phyloP scores from a whole-genome alignment of 2,113 vertebrate genomes.

The Thamnophis sirtalis region DNA sequence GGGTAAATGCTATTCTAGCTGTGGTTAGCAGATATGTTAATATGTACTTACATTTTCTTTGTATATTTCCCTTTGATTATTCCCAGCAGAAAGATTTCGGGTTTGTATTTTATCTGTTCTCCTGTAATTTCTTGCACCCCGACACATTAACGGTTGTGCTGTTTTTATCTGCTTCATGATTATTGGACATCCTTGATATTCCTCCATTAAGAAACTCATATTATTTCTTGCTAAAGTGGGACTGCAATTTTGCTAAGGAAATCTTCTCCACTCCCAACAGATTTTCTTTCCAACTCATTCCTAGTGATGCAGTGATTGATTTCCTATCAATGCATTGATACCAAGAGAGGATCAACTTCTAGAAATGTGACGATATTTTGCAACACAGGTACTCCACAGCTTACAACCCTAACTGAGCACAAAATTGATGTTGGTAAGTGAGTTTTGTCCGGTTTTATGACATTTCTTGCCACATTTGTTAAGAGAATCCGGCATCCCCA shows the following conservation, averaged over 20 bases:
- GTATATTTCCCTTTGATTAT: too few relatives aligned
- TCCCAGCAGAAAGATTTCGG: too few relatives aligned
- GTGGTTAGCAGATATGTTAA: too few relatives aligned
- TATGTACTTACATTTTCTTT: too few relatives aligned
- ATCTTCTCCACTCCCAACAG: constrained; percentile 27
- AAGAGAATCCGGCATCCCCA: background rate
- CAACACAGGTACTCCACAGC: background rate
- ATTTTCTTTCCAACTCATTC: constrained; percentile 31
- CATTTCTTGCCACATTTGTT: background rate
- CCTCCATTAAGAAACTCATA: background rate
- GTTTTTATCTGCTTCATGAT: background rate
- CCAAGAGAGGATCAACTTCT: constrained; percentile 39
- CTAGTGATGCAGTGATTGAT: constrained; percentile 28
- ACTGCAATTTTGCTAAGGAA: constrained; percentile 17
- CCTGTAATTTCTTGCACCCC: too few relatives aligned
- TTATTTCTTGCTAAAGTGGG: background rate
- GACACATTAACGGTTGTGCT: background rate
- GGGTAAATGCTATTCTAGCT: too few relatives aligned
- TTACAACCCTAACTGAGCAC: background rate
- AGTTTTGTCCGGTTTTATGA: background rate
- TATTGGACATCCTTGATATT: background rate
- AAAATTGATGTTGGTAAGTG: background rate
- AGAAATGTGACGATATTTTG: constrained; percentile 50
- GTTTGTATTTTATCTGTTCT: too few relatives aligned
- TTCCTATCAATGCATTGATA: constrained; percentile 37